Base-by-base conservation (phyloP, 2,797 vertebrate genomes). In the Pogonophryne albipinna region DNA sequence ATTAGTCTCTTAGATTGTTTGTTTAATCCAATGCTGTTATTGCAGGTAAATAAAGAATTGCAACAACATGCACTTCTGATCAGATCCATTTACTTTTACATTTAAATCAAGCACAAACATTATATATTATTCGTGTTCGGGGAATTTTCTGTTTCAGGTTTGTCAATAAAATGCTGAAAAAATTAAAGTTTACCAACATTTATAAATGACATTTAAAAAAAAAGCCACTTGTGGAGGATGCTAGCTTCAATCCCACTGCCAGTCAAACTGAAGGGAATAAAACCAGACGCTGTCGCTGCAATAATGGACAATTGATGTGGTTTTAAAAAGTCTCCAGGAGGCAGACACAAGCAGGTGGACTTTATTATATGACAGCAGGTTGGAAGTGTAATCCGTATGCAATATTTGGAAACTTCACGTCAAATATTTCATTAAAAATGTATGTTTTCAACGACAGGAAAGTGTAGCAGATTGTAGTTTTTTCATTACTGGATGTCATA, bases 111-210 rank as follows among this genome's bases (percentile, higher is more conserved):
- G 41, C 19, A 57, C 47, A 74, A 34, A 17, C 34, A 47, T 19
- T 5, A 13, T 47, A 31, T 66, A 49, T 46, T 51, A 64, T 53
- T 76, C 76, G 44, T 78, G 71, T 63, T 16, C 10, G n/a, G 50
- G 10, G 2, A n/a, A 42, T 68, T 73, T 66, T 2, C 16, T 61
- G 19, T 42, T 71, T 67, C n/a, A 1, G 7, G 57, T 74, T 57
- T 58, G 38, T 53, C 16, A 52, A 60, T 44, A 71, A 52, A 56
- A 57, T 17, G 51, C 13, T 58, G 56, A n/a, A 2, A n/a, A 9
- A 45, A 71, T 23, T 44, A 73, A 74, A 51, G 4, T 10, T 41
- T 42, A 34, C 46, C 6, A n/a, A 52, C 27, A 27, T 27, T 27
- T 27, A 27, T 27, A 27, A 27, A 27, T 27, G 27, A 27, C 27